Evolutionary conservation across 1,140 invertebrate species (phyloP), one percentile per base, ranked within the genome.

Genomic region (Mya arenaria): DNA sequence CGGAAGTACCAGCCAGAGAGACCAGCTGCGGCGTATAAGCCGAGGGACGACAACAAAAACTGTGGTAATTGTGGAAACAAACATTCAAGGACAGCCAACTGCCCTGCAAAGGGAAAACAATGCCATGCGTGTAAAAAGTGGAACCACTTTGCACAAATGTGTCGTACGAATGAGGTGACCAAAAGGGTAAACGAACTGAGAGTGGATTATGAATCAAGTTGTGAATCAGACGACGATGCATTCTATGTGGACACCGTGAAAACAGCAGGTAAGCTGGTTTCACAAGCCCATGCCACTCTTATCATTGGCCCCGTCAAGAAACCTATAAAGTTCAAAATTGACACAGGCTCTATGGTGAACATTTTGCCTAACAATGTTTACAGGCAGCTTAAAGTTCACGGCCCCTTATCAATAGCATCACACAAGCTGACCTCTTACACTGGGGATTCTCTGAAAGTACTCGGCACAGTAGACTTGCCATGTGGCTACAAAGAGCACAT

Each of bases 21-120:
- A 30, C 34, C n/a, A 34, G 19, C 1, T 58, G 15, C 6, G 13
- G 10, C 28, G 74, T 44, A 73, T n/a, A 30, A 60, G 8, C 8
- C 3, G 15, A 37, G 41, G 41, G 5, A 36, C 4, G 10, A 23
- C 44, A 34, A 17, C 17, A 32, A 30, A 73, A 25, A 55, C 52
- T 62, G 63, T 62, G 56, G 39, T 44, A 5, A 77, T 39, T 39
- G 73, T 65, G 10, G 30, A 41, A 39, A 37, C 68, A 39, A 65
- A 37, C 52, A 37, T n/a, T 5, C 62, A 28, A 17, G 23, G 65
- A 4, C 0, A 34, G 63, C 8, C 28, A 6, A 56, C 1, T 84
- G 63, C n/a, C 71, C 77, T 13, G 83, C 83, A n/a, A 79, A 81
- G 25, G 41, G 72, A 0, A 74, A 81, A 30, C 25, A 63, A 58